These are phyloP conservation scores for Cossypha caffra DNA, from an alignment of 2,797 vertebrate species.

Conservation along the genomic window DNA sequence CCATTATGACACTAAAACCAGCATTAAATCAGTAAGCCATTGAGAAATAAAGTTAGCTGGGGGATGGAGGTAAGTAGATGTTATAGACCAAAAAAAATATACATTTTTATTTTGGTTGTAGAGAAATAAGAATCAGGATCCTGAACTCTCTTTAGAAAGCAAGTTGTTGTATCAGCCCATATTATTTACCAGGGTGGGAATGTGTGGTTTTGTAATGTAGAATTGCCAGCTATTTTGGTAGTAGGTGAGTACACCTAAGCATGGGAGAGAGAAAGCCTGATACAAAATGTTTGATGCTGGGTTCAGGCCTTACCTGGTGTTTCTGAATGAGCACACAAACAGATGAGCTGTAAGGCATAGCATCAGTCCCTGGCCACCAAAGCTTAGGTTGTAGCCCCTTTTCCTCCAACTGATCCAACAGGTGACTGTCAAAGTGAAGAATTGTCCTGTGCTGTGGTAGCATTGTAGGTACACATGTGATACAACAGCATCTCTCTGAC, in stretches of 20 bases:
- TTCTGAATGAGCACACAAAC: accelerated
- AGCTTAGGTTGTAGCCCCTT: neutral
- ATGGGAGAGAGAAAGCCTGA: neutral
- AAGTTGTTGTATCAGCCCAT: neutral
- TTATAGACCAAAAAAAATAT: neutral
- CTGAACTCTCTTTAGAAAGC: neutral
- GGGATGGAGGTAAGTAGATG: neutral
- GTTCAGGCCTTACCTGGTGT: neutral
- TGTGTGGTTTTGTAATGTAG: neutral
- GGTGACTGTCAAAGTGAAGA: neutral
- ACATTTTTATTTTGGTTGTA: neutral
- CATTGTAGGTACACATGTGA: neutral
- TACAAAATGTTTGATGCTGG: neutral
- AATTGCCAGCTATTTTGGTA: neutral
- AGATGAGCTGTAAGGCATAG: neutral
- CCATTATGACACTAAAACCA: neutral
- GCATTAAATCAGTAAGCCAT: neutral
- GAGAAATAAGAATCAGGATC: neutral
- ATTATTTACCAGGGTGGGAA: neutral
- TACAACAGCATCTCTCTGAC: neutral
- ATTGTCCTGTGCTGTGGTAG: neutral
- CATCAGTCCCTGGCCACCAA: neutral
- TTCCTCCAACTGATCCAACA: neutral
- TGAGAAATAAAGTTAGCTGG: neutral
- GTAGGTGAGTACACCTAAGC: neutral